A percentile compares a stretch with the other conserved stretches of the same genome.
Evolutionary conservation across 2,113 vertebrate species (phyloP).

Genomic region (Stomatorhinus ivindoensis): DNA sequence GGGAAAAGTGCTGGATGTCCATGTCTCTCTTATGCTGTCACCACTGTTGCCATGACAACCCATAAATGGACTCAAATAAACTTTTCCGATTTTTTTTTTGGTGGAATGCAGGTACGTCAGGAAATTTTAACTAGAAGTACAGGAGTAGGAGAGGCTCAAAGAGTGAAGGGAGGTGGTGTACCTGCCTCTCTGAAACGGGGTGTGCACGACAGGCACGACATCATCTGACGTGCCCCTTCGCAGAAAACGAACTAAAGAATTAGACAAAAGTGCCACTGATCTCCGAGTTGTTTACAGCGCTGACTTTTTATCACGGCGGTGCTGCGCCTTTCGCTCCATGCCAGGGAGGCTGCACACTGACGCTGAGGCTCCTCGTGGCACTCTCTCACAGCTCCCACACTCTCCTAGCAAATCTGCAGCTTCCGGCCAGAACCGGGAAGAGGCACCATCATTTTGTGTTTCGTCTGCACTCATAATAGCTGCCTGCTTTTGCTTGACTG

Average conservation of each 20-base stretch:
- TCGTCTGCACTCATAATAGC: not conserved
- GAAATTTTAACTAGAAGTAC: not conserved
- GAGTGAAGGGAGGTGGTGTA: not conserved
- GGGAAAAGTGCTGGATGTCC: not conserved
- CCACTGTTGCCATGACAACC: not conserved
- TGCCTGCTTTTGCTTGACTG: not conserved
- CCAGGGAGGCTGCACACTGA: not conserved
- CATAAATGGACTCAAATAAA: not conserved
- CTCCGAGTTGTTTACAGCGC: not conserved
- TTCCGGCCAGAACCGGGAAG: slow-evolving; percentile 47
- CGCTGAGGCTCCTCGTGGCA: not conserved
- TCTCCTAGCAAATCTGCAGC: not conserved
- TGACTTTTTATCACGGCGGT: not conserved
- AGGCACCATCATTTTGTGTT: slow-evolving; percentile 49
- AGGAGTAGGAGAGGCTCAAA: not conserved
- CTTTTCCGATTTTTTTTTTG: not conserved
- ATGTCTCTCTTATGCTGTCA: not conserved
- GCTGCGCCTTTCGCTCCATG: not conserved
- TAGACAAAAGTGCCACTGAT: slow-evolving; percentile 1
- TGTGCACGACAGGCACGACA: not conserved
- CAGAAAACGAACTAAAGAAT: slow-evolving; percentile 1
- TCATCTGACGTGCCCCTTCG: not conserved
- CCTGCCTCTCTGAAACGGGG: not conserved
- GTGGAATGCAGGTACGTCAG: not conserved
- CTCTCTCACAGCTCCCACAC: slow-evolving; percentile 49